phyloP scores from a whole-genome alignment of 2,797 vertebrate genomes.

The Galagoides demidoff region DNA sequence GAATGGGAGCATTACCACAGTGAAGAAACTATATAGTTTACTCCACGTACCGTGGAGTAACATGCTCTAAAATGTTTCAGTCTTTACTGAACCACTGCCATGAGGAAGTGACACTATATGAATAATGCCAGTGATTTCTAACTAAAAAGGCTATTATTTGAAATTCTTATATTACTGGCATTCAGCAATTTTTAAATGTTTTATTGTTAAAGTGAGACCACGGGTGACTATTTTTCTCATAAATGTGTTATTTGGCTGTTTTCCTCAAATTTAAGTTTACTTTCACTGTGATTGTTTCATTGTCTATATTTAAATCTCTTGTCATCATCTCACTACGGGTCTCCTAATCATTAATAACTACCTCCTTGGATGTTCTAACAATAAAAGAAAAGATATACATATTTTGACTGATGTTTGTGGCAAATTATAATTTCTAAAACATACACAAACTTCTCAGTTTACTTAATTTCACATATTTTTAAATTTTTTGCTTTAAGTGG shows the following conservation, averaged over 20 bases:
- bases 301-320: background rate
- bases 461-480: constrained; percentile 20
- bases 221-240: background rate
- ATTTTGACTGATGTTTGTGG: background rate
- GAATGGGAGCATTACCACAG: background rate
- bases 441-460: background rate
- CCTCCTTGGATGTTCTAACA: background rate
- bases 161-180: background rate
- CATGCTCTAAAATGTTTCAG: background rate
- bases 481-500: background rate
- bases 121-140: background rate
- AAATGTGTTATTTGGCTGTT: background rate
- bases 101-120: background rate
- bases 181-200: background rate
- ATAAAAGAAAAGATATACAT: background rate
- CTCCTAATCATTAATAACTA: background rate
- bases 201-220: background rate
- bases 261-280: constrained; percentile 6
- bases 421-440: constrained; percentile 8
- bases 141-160: background rate
- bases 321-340: background rate
- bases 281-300: constrained; percentile 4
- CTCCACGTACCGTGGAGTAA: background rate
- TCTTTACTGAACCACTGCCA: background rate
- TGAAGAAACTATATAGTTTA: background rate